Evolutionary conservation across 2,113 vertebrate genomes (phyloP).

Genomic region (Microcebus lehilahytsara): DNA sequence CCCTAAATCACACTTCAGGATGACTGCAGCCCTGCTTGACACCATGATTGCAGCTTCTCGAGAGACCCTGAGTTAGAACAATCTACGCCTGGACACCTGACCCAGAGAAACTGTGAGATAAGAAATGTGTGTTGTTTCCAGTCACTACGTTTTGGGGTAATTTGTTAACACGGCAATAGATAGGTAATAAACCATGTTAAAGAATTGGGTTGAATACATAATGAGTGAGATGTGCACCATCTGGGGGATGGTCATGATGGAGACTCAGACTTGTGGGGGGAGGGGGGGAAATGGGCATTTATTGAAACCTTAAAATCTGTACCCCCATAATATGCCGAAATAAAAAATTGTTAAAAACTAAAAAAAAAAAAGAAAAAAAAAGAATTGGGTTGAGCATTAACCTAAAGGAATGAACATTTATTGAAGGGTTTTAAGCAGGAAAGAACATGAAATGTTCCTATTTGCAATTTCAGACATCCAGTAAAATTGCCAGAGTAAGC

Average conservation of each 20-base stretch:
- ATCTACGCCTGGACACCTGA: neutral
- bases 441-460: neutral
- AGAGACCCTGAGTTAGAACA: neutral
- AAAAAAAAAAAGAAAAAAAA: neutral
- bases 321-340: too few species aligned
- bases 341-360: too few species aligned
- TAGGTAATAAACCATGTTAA: neutral
- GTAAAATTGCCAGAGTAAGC: neutral
- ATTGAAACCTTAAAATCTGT: too few species aligned
- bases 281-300: too few species aligned
- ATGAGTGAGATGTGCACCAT: too few species aligned
- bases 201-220: neutral
- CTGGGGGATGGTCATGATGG: too few species aligned
- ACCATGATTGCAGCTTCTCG: neutral
- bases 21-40: neutral
- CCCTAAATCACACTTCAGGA: neutral
- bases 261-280: too few species aligned
- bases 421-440: neutral
- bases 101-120: neutral
- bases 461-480: neutral
- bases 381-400: neutral
- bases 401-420: neutral
- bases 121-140: neutral
- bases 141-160: neutral
- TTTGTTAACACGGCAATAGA: neutral